phyloP scores from a whole-genome alignment of 2,113 vertebrate genomes.

The Thunnus maccoyii region DNA sequence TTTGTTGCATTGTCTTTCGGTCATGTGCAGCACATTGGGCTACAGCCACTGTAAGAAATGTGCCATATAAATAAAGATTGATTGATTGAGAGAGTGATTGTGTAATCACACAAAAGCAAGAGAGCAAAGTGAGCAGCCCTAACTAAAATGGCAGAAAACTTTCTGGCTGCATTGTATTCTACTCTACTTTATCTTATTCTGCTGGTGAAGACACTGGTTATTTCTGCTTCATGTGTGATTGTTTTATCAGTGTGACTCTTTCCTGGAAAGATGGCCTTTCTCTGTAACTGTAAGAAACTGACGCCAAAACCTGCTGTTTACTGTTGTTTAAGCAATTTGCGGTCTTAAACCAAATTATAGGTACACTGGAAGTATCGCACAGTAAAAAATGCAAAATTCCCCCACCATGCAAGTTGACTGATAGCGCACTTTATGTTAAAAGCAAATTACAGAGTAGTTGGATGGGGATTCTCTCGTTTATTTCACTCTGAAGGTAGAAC shows the following conservation, averaged over 20 bases:
- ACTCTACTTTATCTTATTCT: neutral
- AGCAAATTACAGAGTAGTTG: neutral
- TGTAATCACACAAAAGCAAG: neutral
- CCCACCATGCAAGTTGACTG: neutral
- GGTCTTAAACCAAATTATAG: neutral
- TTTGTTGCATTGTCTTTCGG: no score
- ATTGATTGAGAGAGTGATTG: no score
- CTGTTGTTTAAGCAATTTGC: neutral
- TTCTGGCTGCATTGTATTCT: neutral
- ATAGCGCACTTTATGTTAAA: neutral
- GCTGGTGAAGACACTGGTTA: neutral
- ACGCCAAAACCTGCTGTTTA: constrained; percentile 11
- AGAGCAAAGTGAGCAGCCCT: neutral
- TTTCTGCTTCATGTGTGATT: neutral
- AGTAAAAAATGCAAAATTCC: neutral
- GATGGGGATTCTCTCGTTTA: neutral
- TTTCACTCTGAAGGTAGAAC: constrained; percentile 2
- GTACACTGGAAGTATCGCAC: neutral
- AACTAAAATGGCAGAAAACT: neutral
- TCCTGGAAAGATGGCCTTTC: neutral
- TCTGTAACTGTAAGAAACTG: neutral
- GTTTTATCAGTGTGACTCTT: neutral
- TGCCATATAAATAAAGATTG: no score
- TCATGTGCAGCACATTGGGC: no score
- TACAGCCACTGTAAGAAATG: no score